phyloP scores from a whole-genome alignment of 2,797 vertebrate species.

The Kryptopterus vitreolus region DNA sequence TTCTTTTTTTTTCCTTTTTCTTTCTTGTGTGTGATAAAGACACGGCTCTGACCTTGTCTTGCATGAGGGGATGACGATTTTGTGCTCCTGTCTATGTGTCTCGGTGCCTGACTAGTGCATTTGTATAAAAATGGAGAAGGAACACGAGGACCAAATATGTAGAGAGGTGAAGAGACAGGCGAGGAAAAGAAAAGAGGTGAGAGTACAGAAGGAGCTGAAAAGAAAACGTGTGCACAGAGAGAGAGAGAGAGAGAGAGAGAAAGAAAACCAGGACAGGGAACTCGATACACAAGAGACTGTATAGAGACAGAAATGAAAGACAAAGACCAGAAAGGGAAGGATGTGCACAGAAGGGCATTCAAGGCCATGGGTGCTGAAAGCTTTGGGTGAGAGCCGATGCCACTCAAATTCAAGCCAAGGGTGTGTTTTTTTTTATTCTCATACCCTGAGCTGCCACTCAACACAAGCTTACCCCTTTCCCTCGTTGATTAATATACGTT shows the following conservation, averaged over 20 bases:
- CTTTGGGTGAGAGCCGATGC: neutral
- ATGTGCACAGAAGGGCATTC: neutral
- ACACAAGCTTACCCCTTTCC: neutral
- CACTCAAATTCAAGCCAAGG: slow-evolving; percentile 8
- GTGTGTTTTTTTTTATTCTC: slow-evolving; percentile 58
- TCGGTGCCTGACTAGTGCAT: neutral
- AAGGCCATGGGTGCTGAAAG: neutral
- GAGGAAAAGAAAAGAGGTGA: neutral
- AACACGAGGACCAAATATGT: slow-evolving; percentile 18
- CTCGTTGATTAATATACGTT: neutral
- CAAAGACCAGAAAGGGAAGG: slow-evolving; percentile 38
- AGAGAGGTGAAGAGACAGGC: neutral
- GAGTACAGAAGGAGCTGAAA: neutral
- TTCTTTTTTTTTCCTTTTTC: slow-evolving; percentile 9
- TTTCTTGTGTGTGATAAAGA: neutral
- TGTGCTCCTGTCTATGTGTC: neutral
- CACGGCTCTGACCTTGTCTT: slow-evolving; percentile 13
- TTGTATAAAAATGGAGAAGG: slow-evolving; percentile 24
- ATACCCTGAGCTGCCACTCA: slow-evolving; percentile 50
- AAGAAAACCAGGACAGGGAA: slow-evolving; percentile 20
- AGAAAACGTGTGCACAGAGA: neutral
- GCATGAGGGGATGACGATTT: neutral
- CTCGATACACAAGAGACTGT: slow-evolving; percentile 35
- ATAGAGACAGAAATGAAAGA: slow-evolving; percentile 47
- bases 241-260: neutral